A percentile compares a stretch with the other conserved stretches of the same genome.
Evolutionary conservation across 1,140 invertebrate genomes (phyloP).

Genomic region (Drosophila subpulchrella): DNA sequence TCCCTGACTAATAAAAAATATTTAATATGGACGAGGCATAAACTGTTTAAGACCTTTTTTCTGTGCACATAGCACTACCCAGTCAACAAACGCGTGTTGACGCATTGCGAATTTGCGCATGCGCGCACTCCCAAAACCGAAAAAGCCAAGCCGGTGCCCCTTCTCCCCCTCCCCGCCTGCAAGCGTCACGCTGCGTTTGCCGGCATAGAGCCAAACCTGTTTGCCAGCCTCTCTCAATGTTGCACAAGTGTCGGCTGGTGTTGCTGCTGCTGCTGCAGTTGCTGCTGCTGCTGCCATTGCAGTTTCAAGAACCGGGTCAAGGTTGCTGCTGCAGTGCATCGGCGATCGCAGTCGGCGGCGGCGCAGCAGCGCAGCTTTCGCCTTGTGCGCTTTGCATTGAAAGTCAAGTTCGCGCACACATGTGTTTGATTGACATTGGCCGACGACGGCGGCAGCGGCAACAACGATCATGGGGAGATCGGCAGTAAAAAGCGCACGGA

Average conservation of each 20-base stretch:
- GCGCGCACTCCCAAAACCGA: constrained; percentile 50
- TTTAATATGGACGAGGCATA: not conserved
- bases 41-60: constrained; percentile 5
- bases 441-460: constrained; percentile 2
- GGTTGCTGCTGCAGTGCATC: constrained; percentile 58
- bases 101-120: constrained; percentile 64
- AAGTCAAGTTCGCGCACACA: constrained; percentile 79
- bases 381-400: constrained; percentile 79
- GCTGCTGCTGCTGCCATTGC: constrained; percentile 58
- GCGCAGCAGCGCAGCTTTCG: constrained; percentile 61
- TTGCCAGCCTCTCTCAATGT: constrained; percentile 70
- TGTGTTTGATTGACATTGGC: constrained; percentile 61
- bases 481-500: constrained; percentile 4
- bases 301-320: constrained; percentile 83
- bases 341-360: constrained; percentile 44
- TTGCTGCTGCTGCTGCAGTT: constrained; percentile 10
- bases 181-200: constrained; percentile 33
- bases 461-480: constrained; percentile 18
- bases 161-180: not conserved
- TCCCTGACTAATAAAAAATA: not conserved
- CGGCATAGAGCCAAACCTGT: constrained; percentile 61
- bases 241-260: constrained; percentile 55
- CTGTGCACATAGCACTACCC: constrained; percentile 26
- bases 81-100: constrained; percentile 26
- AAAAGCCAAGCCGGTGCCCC: constrained; percentile 4